Percentiles rank a stretch among this genome's conserved stretches.
These are phyloP conservation scores for Eugnorisma glareosa DNA, from an alignment of 2,888 invertebrate genomes.

Conservation along the genomic window DNA sequence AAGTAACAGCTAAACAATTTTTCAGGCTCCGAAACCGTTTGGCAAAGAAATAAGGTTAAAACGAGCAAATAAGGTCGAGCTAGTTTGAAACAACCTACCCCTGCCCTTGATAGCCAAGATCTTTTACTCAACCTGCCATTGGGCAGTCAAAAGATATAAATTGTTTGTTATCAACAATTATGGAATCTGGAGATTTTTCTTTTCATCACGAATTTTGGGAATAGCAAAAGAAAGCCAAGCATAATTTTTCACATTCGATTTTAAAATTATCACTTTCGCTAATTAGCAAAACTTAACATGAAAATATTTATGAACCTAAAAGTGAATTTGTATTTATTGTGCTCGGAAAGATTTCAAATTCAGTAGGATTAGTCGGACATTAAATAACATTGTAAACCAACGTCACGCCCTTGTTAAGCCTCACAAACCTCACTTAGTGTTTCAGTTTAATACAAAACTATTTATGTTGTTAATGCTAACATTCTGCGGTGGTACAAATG, in stretches of 20 bases:
- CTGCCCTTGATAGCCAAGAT: neutral
- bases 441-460: conserved; percentile 2
- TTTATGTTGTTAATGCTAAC: neutral
- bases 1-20: conserved; percentile 29
- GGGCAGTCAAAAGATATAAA: neutral
- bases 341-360: neutral
- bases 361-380: neutral
- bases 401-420: neutral
- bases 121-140: conserved; percentile 14
- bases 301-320: conserved; percentile 1
- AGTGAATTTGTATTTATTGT: conserved; percentile 2
- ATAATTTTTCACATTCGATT: neutral
- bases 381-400: conserved; percentile 10
- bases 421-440: neutral
- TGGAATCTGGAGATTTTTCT: neutral
- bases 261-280: neutral
- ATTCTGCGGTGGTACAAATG: no score
- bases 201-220: neutral
- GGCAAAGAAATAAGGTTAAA: neutral
- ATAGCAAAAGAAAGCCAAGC: neutral
- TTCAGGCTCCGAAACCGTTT: conserved; percentile 1
- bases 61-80: neutral
- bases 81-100: conserved; percentile 27
- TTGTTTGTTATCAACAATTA: neutral
- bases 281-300: neutral